Base-by-base conservation (phyloP, 2,113 vertebrate species). In the Lethenteron camtschaticum region DNA sequence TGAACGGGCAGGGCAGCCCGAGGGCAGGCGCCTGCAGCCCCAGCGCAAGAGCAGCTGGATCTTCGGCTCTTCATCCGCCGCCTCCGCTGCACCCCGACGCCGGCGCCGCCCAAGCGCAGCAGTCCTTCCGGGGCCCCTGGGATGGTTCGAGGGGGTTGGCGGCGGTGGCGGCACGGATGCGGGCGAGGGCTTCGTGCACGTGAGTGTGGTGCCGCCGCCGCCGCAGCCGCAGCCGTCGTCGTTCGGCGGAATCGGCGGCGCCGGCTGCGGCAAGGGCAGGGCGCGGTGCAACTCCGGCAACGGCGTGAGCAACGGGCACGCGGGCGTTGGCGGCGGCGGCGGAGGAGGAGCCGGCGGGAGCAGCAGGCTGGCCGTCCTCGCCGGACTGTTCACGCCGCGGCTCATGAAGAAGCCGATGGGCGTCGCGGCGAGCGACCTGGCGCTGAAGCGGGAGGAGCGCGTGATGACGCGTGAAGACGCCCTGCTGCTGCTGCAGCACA, bases 361-460 rank as follows among this genome's bases (percentile, higher is more conserved):
- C 12, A 82, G 88, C 12, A 87, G 89, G 73, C 96, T 91, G 94
- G 84, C 87, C 7, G 88, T 90, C 70, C 78, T 99, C 73, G 90
- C 91, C 2, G 94, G 94, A 68, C 95, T 99, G 81, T 99, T 99
- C 73, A 99, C 94, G 2, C 94, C 94, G 5, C 87, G 94, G 70
- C 85, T 99, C 76, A 96, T 99, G 78, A 99, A 99, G 84, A 96
- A 89, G 83, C 96, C 94, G 2, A 78, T 99, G 75, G 94, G 90
- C 69, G 80, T 99, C 73, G 82, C 89, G 80, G 84, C 88, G 57
- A 90, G 92, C 73, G 95, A 92, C 78, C 79, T 86, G 41, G 41
- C 41, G 41, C 41, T 41, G 41, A 41, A 41, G 6, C 41, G 41
- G 41, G 41, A 41, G 41, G 41, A 41, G 41, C 41, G 41, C 41